Evolutionary conservation across 2,113 vertebrate species (phyloP), one percentile per base, ranked within the genome.

Genomic region (Leptobrachium ailaonicum): DNA sequence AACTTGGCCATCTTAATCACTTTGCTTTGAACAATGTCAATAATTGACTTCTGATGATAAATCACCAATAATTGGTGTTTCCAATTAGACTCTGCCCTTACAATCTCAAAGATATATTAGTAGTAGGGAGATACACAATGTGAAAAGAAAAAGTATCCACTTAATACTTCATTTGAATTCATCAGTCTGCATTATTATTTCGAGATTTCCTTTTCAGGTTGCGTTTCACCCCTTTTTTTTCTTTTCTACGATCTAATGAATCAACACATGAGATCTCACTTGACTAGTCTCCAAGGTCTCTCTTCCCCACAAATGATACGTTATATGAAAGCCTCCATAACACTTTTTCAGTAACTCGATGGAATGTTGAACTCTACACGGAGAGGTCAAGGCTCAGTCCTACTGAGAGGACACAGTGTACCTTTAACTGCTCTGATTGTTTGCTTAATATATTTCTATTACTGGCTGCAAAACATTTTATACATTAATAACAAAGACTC

Each of bases 371-470:
- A 41, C 7, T 13, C 2, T 71, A 62, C 53, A 62, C 82, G 53
- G 32, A 44, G 9, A 66, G 73, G 75, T 73, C 66, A 12, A 10
- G 20, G 8, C 66, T 77, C 63, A 80, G 80, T 64, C 73, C 10
- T 73, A 42, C 41, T 40, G 64, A 80, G 63, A 69, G 32, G 45
- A 82, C 54, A 20, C 0, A 77, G 82, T 53, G 64, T 75, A 81
- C 79, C 71, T 41, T 14, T 54, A 74, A 56, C 64, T 54, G 58
- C 72, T 84, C 1, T 62, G 74, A 62, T 1, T 70, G 50, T 60
- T 53, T 83, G 62, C 71, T 82, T 62, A 53, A 84, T 86, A 83
- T 14, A 60, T 32, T 67, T 83, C 62, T 77, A 47, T 13, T 41
- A 66, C 60, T 76, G 43, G 60, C 62, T 82, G 75, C 73, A 82